These are phyloP conservation scores for Gouania willdenowi DNA, from an alignment of 2,797 vertebrate genomes.

Conservation along the genomic window DNA sequence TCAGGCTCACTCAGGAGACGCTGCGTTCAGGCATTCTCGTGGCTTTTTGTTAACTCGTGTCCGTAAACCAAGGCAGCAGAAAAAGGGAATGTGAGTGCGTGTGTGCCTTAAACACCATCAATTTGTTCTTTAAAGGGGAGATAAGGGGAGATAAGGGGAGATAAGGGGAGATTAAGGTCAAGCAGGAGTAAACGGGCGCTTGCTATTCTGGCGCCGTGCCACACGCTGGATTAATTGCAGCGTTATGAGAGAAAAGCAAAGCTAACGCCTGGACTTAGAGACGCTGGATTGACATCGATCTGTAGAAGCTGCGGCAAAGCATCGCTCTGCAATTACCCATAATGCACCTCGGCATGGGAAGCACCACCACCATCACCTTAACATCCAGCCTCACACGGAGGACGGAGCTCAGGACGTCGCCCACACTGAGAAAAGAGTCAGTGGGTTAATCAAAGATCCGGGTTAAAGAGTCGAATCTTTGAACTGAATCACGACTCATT, in stretches of 20 bases:
- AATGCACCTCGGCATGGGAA: slow-evolving; percentile 67
- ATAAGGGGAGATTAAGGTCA: slow-evolving; percentile 43
- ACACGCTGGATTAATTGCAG: slow-evolving; percentile 74
- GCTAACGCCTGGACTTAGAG: slow-evolving; percentile 69
- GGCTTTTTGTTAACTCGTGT: slow-evolving; percentile 29
- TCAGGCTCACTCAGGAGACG: no score
- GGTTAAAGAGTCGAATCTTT: no score
- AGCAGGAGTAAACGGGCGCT: slow-evolving; percentile 64
- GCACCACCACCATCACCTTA: slow-evolving; percentile 54
- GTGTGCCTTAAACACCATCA: slow-evolving; percentile 22
- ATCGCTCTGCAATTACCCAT: slow-evolving; percentile 71
- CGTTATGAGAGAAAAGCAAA: slow-evolving; percentile 74
- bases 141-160: no score
- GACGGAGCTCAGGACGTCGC: no score
- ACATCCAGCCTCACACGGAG: slow-evolving; percentile 31
- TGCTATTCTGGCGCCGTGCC: slow-evolving; percentile 71
- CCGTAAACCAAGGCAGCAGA: slow-evolving; percentile 16
- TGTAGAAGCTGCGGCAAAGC: slow-evolving; percentile 60
- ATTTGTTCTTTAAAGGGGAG: slow-evolving; percentile 16
- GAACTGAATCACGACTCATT: no score
- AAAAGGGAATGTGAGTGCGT: not conserved
- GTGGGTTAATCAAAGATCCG: no score
- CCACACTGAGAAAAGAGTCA: no score
- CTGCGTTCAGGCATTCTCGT: no score
- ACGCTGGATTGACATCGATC: slow-evolving; percentile 71